Percentiles rank a stretch among this genome's conserved stretches.
phyloP scores from a whole-genome alignment of 2,797 vertebrate species.

The Spinibarbus caldwelli region DNA sequence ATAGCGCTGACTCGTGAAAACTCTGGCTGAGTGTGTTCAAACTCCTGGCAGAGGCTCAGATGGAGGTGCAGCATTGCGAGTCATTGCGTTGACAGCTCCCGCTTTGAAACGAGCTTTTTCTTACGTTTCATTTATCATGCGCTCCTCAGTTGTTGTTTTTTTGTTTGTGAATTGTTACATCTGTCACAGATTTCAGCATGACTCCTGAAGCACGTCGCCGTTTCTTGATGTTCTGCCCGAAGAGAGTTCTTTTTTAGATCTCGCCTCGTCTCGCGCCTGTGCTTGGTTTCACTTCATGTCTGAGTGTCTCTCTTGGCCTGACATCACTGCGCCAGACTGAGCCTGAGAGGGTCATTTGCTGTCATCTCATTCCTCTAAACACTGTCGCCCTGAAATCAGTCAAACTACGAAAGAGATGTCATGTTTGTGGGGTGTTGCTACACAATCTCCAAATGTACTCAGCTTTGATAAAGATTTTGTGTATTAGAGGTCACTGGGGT shows the following conservation, averaged over 20 bases:
- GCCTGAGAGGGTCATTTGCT: slow-evolving; percentile 18
- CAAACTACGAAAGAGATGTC: neutral
- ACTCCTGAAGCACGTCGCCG: slow-evolving; percentile 20
- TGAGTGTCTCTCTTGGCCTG: slow-evolving; percentile 29
- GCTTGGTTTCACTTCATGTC: slow-evolving; percentile 1
- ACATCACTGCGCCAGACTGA: neutral
- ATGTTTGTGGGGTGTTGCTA: neutral
- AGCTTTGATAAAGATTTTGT: neutral
- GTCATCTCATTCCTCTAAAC: slow-evolving; percentile 31
- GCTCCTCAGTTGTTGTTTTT: slow-evolving; percentile 30
- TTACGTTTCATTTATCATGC: slow-evolving; percentile 35
- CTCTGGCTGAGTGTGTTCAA: slow-evolving; percentile 25
- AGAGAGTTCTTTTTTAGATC: slow-evolving; percentile 15
- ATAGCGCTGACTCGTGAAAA: slow-evolving; percentile 24
- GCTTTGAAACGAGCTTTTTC: slow-evolving; percentile 19
- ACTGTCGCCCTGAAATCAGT: slow-evolving; percentile 27
- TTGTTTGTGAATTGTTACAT: slow-evolving; percentile 21
- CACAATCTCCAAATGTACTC: neutral
- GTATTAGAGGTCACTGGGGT: neutral
- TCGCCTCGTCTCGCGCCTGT: neutral
- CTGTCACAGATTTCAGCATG: slow-evolving; percentile 35
- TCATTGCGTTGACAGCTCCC: slow-evolving; percentile 28
- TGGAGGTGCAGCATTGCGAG: neutral
- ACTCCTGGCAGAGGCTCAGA: slow-evolving; percentile 35
- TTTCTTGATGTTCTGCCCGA: slow-evolving; percentile 38